Base-by-base conservation (phyloP, 2,888 invertebrate genomes). In the Pseudanteris insignis region DNA sequence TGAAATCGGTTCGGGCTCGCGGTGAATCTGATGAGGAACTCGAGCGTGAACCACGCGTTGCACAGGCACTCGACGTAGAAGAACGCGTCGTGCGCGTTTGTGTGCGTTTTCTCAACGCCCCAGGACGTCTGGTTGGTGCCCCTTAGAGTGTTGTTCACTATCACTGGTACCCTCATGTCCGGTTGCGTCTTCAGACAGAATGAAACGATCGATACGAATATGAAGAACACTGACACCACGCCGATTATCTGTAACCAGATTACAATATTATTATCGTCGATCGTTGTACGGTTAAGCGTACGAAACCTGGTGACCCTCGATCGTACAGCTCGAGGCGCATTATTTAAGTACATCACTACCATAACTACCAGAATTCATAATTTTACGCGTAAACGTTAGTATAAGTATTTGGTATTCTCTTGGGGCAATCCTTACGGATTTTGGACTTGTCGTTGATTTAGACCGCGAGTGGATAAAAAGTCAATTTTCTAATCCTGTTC, bases 151-250 rank as follows among this genome's bases (percentile, higher is more conserved):
- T 89, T 86, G 83, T 92, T 91, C 72, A 86, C 85, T 70, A 95
- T 90, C 73, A 91, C 88, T 64, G 96, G 96, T 74, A 94, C 93
- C 74, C 96, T 86, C 92, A 97, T 93, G 82, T 95, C 97, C 66
- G 99, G 98, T 83, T 98, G 98, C 36, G 99, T 99, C 86, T 99
- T 99, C 80, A 99, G 87, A 85, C 99, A 99, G 86, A 99, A 99
- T 71, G 98, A 96, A 81, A 98, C 86, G 81, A 99, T 99, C 70
- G 98, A 99, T 70, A 97, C 92, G 84, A 97, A 95, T 82, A 99
- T 98, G 88, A 99, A 99, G 86, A 98, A 97, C 77, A 99, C 96
- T 69, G 97, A 98, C 81, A 97, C 89, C 68, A 97, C 92, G 72
- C 97, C 97, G 81, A 99, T 93, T 75, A 96, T 91, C 97, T 99